Evolutionary conservation across 2,797 vertebrate species (phyloP).

Genomic region (Menidia menidia): DNA sequence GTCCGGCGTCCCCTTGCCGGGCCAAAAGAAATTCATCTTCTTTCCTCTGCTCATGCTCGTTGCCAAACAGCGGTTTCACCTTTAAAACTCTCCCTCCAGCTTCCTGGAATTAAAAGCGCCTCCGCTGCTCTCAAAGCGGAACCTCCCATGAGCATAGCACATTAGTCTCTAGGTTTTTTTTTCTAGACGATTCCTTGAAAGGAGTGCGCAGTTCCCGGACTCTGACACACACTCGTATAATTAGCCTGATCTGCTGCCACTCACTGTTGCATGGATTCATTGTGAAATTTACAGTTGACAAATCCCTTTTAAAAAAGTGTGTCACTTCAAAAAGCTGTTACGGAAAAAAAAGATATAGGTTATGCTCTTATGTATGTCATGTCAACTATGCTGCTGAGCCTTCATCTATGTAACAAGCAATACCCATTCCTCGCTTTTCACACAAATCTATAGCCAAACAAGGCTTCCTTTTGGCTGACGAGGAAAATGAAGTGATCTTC

Average conservation of each 20-base stretch:
- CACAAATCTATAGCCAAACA: too few species aligned
- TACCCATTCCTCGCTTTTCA: too few species aligned
- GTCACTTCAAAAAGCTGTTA: not conserved
- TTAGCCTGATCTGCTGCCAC: not conserved
- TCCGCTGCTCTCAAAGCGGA: conserved; percentile 44
- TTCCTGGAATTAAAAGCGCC: conserved; percentile 58
- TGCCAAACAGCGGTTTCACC: conserved; percentile 46
- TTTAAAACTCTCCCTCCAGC: conserved; percentile 49
- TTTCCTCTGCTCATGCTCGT: conserved; percentile 31
- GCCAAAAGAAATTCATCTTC: conserved; percentile 16
- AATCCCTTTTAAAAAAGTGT: not conserved
- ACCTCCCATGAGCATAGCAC: conserved; percentile 21
- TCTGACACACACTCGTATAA: not conserved
- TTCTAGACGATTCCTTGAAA: conserved; percentile 40
- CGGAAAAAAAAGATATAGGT: not conserved
- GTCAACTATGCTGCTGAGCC: too few species aligned
- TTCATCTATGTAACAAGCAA: too few species aligned
- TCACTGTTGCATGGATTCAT: not conserved
- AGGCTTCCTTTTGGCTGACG: too few species aligned
- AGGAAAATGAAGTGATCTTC: too few species aligned
- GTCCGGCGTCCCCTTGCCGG: conserved; percentile 40
- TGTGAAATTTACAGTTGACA: not conserved
- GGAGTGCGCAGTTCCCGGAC: not conserved
- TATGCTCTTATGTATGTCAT: too few species aligned
- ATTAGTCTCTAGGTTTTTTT: conserved; percentile 20